Evolutionary conservation across 2,888 invertebrate genomes (phyloP).

Genomic region (Zygaena filipendulae): DNA sequence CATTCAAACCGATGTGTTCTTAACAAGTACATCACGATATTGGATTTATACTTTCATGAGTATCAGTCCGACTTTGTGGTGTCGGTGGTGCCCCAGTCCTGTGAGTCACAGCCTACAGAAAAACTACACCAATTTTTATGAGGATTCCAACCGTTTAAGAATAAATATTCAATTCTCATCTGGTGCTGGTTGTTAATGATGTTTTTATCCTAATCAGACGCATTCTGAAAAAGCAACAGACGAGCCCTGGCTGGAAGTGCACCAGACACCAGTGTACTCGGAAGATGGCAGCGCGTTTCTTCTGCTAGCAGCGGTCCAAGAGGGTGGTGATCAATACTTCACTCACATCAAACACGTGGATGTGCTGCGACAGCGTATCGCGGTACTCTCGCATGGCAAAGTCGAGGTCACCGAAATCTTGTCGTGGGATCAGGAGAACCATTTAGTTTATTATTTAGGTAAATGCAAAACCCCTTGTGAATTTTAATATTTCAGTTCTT

Average conservation of each 20-base stretch:
- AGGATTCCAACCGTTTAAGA: too few species aligned
- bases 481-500: too few species aligned
- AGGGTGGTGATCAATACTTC: constrained; percentile 85
- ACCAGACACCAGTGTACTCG: constrained; percentile 86
- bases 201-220: too few species aligned
- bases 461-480: constrained; percentile 16
- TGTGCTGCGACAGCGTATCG: constrained; percentile 82
- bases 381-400: constrained; percentile 86
- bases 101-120: too few species aligned
- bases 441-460: constrained; percentile 80
- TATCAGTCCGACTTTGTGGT: too few species aligned
- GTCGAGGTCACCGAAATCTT: constrained; percentile 86
- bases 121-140: too few species aligned
- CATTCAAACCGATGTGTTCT: too few species aligned
- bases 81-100: too few species aligned
- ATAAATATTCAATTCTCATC: too few species aligned
- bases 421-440: constrained; percentile 86
- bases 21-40: too few species aligned
- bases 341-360: constrained; percentile 91
- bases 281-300: constrained; percentile 87
- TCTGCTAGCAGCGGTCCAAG: constrained; percentile 83
- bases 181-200: too few species aligned
- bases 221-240: constrained; percentile 87
- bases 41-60: too few species aligned
- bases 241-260: constrained; percentile 86